Percentiles rank a stretch among this genome's conserved stretches.
Evolutionary conservation across 2,888 invertebrate species (phyloP).

Genomic region (Electrophaes corylata): DNA sequence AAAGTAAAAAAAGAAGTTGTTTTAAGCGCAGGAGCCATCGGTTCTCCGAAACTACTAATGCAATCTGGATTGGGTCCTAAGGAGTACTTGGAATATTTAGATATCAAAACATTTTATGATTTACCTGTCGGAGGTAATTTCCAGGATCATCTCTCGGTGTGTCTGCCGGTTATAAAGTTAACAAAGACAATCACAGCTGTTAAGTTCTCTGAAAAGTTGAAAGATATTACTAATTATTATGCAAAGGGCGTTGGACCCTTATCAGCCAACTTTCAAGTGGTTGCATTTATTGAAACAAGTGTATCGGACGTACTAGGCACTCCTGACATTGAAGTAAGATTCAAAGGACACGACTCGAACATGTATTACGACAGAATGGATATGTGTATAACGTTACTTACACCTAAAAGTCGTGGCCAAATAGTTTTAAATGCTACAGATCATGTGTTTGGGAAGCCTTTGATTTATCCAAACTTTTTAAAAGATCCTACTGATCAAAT

Average conservation of each 20-base stretch:
- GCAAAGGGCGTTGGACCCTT: slow-evolving; percentile 71
- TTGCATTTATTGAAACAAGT: slow-evolving; percentile 70
- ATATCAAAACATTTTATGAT: slow-evolving; percentile 62
- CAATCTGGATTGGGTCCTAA: slow-evolving; percentile 76
- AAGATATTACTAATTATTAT: slow-evolving; percentile 73
- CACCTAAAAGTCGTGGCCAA: slow-evolving; percentile 75
- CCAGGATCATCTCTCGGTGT: slow-evolving; percentile 77
- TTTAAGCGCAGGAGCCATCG: slow-evolving; percentile 73
- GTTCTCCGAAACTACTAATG: slow-evolving; percentile 75
- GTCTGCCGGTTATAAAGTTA: slow-evolving; percentile 72
- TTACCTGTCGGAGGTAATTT: slow-evolving; percentile 76
- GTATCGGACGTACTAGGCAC: slow-evolving; percentile 70
- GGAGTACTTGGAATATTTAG: slow-evolving; percentile 75
- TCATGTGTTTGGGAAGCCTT: slow-evolving; percentile 67
- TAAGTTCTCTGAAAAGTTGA: slow-evolving; percentile 70
- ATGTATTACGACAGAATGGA: slow-evolving; percentile 78
- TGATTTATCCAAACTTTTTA: slow-evolving; percentile 75
- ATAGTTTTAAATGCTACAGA: slow-evolving; percentile 70
- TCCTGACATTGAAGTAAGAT: slow-evolving; percentile 75
- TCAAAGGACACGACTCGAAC: slow-evolving; percentile 75
- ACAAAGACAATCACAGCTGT: slow-evolving; percentile 64
- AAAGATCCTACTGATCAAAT: slow-evolving; percentile 67
- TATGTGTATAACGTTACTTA: slow-evolving; percentile 71
- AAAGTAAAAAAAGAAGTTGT: slow-evolving; percentile 69
- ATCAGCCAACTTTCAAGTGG: slow-evolving; percentile 76